phyloP scores from a whole-genome alignment of 2,113 vertebrate species.

The Pseudorhombus dupliciocellatus region DNA sequence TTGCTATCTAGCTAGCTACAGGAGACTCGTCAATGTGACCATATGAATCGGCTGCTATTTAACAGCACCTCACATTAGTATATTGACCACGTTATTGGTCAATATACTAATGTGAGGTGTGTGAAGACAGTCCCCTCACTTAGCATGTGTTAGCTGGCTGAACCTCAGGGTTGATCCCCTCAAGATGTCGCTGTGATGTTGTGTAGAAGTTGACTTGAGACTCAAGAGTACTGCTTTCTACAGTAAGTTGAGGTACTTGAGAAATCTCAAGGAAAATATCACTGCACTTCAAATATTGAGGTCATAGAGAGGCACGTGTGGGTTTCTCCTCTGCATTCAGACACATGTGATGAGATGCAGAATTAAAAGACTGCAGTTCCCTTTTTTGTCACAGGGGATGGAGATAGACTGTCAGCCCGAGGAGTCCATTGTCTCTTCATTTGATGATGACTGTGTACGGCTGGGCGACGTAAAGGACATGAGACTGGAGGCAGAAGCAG shows the following conservation, averaged over 20 bases:
- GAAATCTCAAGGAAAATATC: too few species aligned
- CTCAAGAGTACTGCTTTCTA: not conserved
- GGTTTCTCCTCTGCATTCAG: too few species aligned
- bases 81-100: too few species aligned
- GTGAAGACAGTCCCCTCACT: not conserved
- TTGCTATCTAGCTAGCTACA: not conserved
- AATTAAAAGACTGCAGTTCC: not conserved
- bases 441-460: constrained; percentile 84
- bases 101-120: not conserved
- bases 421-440: constrained; percentile 80
- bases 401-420: constrained; percentile 88
- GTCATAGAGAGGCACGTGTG: too few species aligned
- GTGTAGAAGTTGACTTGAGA: not conserved
- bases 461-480: constrained; percentile 93
- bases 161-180: not conserved
- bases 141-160: not conserved
- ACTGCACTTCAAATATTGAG: too few species aligned
- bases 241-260: too few species aligned
- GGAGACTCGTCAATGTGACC: not conserved
- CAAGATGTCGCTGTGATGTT: constrained; percentile 43
- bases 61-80: too few species aligned
- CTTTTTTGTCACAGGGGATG: constrained; percentile 80
- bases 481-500: constrained; percentile 93
- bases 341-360: too few species aligned
- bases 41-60: not conserved